Evolutionary conservation across 92 coral and sea anemone species (phyloP), one percentile per base, ranked within the genome.

Genomic region (Heliopora coerulea): DNA sequence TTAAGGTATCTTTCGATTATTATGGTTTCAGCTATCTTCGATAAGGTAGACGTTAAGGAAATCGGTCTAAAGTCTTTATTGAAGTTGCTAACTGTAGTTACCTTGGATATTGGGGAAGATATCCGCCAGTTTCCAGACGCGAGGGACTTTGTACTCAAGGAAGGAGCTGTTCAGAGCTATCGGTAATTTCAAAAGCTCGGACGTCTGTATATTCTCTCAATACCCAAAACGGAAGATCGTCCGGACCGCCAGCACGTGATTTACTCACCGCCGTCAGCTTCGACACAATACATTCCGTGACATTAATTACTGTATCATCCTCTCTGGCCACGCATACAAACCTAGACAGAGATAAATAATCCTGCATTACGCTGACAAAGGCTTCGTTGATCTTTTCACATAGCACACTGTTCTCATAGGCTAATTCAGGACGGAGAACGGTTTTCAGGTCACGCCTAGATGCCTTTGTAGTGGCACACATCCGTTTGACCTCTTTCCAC

Each of bases 201-300:
- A 82, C 56, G 26, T 64, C 81, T 19, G 68, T 49, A 30, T n/a
- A 74, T 49, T 75, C 81, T 33, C 27, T 82, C 26, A 82, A 44
- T 14, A 72, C 80, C 79, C 86, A 82, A 44, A 54, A 70, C 2
- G 68, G 84, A 15, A 72, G 56, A 13, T 57, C 44, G 17, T 82
- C 86, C 13, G 87, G 83, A n/a, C 83, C 87, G 59, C 83, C 34
- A 21, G 83, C 74, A 15, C 83, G 73, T 24, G 80, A 83, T 20
- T 73, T 65, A 57, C 84, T 84, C 31, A 84, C 42, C 31, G 12
- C 74, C 12, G 68, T 56, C 26, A 73, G 75, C 67, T 34, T 54
- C 65, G 57, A 66, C 27, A 78, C 69, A 46, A 67, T 46, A 11
- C 8, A 26, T 37, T 70, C 87, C 11, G 80, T 69, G 25, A 78